Evolutionary conservation across 2,797 vertebrate species (phyloP).

Genomic region (Sphenodon punctatus): DNA sequence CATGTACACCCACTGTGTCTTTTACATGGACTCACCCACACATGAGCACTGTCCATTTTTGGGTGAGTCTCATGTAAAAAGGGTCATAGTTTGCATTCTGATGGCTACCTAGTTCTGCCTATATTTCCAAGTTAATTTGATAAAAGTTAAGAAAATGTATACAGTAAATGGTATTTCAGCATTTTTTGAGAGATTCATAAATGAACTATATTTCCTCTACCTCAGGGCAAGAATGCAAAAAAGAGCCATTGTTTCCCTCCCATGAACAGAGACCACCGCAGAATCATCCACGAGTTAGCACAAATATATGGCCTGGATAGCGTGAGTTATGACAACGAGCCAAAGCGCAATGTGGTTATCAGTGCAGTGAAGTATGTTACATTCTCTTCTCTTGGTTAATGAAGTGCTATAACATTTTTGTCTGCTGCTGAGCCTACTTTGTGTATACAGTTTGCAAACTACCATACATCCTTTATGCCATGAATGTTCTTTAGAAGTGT

Average conservation of each 20-base stretch:
- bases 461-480: neutral
- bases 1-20: too few relatives aligned
- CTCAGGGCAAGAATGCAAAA: conserved; percentile 90
- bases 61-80: too few relatives aligned
- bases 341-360: conserved; percentile 94
- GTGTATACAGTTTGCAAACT: conserved; percentile 3
- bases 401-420: conserved; percentile 2
- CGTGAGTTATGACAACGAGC: conserved; percentile 96
- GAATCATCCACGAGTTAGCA: conserved; percentile 93
- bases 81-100: neutral
- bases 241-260: conserved; percentile 93
- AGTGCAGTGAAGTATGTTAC: conserved; percentile 86
- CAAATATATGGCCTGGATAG: conserved; percentile 93
- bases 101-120: neutral
- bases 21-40: too few relatives aligned
- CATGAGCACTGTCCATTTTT: too few relatives aligned
- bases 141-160: neutral
- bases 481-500: neutral
- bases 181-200: neutral
- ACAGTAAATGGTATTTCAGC: neutral
- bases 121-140: neutral
- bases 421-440: neutral
- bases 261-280: conserved; percentile 96
- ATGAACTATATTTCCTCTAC: conserved; percentile 10
- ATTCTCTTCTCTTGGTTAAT: neutral